phyloP scores from a whole-genome alignment of 2,113 vertebrate genomes.

The Lepus europaeus region DNA sequence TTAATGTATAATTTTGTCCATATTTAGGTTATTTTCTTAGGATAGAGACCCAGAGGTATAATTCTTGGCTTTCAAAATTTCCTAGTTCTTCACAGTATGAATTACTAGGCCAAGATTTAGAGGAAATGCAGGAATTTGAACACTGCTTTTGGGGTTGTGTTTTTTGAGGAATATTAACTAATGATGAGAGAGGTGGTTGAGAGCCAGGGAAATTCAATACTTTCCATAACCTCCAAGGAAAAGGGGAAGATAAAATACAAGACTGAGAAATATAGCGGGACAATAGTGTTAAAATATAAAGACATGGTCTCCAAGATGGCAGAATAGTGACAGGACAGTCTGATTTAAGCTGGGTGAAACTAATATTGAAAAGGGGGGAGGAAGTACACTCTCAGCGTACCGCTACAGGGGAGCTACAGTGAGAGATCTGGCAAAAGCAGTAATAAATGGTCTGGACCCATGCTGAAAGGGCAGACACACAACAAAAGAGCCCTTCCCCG shows the following conservation, averaged over 20 bases:
- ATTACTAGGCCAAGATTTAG: background rate
- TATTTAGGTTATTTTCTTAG: conserved; percentile 15
- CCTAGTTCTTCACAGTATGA: background rate
- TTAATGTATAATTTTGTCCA: background rate
- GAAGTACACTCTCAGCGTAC: no score
- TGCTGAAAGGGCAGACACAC: no score
- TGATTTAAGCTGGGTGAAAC: no score
- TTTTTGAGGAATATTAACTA: background rate
- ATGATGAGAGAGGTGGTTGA: background rate
- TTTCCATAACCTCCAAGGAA: background rate
- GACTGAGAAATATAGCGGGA: background rate
- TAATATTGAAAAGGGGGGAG: no score
- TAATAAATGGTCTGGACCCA: no score
- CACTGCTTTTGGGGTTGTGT: background rate
- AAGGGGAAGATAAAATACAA: background rate
- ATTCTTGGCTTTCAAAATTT: background rate
- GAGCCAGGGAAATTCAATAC: background rate
- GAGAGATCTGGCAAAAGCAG: no score
- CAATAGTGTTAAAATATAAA: background rate
- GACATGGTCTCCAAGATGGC: background rate
- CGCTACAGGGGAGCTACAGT: no score
- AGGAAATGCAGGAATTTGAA: background rate
- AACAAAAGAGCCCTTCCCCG: no score
- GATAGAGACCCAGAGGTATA: background rate
- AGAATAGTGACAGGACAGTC: no score